Base-by-base conservation (phyloP, 2,113 vertebrate genomes). In the Hyaena hyaena region DNA sequence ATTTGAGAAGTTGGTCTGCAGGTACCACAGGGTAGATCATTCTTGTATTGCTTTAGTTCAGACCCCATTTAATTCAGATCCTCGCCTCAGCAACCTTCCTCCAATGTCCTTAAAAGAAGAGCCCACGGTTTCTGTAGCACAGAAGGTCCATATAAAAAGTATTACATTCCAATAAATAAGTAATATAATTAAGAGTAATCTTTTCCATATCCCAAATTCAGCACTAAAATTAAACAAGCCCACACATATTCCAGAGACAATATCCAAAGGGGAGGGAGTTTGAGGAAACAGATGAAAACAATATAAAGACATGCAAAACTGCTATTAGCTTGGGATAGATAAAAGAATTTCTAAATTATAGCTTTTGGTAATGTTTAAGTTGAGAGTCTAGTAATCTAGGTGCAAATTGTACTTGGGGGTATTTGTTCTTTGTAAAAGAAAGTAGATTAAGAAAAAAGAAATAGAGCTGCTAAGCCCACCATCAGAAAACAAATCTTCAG, bases 101-200 rank as follows among this genome's bases (percentile, higher is more conserved):
- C 53, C 50, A 90, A 55, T 19, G 15, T 86, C 68, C 69, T 97
- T 93, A 71, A 82, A 84, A 95, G 28, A 95, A 91, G 50, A 83
- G 39, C 48, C 71, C 26, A 19, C 50, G 61, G 77, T 88, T 96
- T 84, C 96, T 97, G 89, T 65, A 55, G 71, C 58, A 96, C 96
- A 97, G 93, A 97, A 98, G 94, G 94, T 91, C 95, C 53, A 10
- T 86, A 95, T 92, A 88, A 97, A 98, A 96, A 95, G 45, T 92
- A 97, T 94, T 96, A 95, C 87, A 76, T 95, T 98, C 96, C 96
- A 97, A 98, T 96, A 98, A 98, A 96, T 97, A 98, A 98, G 95
- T 97, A 96, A 97, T 90, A 98, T 96, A 96, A 98, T 98, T 98
- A 97, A 97, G 92, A 98, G 43, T 97, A 98, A 98, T 97, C 94